Base-by-base conservation (phyloP, 2,113 vertebrate genomes). In the Cepphus grylle region DNA sequence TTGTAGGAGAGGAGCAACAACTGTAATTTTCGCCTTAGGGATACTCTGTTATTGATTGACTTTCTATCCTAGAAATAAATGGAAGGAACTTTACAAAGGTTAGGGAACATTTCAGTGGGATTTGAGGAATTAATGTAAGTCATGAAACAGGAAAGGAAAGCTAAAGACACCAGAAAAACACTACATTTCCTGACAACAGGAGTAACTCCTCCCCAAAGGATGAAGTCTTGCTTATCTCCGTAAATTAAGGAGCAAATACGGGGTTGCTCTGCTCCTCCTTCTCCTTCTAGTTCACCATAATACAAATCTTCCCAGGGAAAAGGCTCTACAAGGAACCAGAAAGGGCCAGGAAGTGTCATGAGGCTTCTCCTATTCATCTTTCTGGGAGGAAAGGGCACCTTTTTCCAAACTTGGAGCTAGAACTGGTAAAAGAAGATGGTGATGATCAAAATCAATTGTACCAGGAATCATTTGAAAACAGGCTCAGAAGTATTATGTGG, bases 241-340 rank as follows among this genome's bases (percentile, higher is more conserved):
- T 91, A 95, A 90, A 93, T 73, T 73, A 73, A 96, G 96, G 96
- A 97, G 96, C 96, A 94, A 96, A 66, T 85, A 90, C 5, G 23
- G 85, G 93, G 53, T 93, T 96, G 93, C 93, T 97, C 93, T 96
- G 94, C 94, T 95, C 95, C 96, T 93, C 90, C 94, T 97, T 93
- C 93, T 96, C 96, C 95, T 96, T 95, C 95, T 90, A 97, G 96
- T 97, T 97, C 96, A 96, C 96, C 93, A 96, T 97, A 90, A 96
- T 96, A 97, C 96, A 94, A 97, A 97, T 97, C 96, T 97, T 97
- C 96, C 94, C 96, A 97, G 96, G 96, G 96, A 96, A 96, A 97
- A 97, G 96, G 96, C 96, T 97, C 96, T 97, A 25, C 96, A 97
- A 96, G 96, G 96, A 96, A 96, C 94, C 94, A 96, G 94, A 96